A percentile compares a stretch with the other conserved stretches of the same genome.
Conservation (phyloP, 2,888 invertebrate genomes). For the Mellilla xanthometata region DNA sequence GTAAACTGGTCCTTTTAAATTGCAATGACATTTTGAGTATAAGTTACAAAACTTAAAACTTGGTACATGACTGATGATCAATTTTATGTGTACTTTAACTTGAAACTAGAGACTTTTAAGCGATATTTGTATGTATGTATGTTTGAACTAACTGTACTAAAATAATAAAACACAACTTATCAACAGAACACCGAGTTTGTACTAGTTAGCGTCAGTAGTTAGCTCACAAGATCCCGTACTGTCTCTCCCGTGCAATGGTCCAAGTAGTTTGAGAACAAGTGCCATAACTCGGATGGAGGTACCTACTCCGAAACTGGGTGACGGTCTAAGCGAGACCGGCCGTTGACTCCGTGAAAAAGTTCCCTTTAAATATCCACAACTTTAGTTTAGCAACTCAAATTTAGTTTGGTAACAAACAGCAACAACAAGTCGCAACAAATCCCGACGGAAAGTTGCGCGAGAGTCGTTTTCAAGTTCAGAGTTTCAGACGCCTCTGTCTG, state of each 20-base stretch:
- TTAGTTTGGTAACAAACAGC: conserved; percentile 80
- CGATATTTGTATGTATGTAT: no score
- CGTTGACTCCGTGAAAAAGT: conserved; percentile 83
- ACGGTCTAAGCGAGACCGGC: conserved; percentile 76
- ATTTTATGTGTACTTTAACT: no score
- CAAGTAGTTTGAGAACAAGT: conserved; percentile 81
- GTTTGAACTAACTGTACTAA: no score
- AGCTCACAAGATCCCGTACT: conserved; percentile 9
- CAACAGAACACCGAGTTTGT: no score
- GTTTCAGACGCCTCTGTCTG: conserved; percentile 35
- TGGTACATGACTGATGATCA: no score
- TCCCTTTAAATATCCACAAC: conserved; percentile 82
- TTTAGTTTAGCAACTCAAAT: conserved; percentile 82
- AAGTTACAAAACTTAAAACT: no score
- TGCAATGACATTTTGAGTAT: no score
- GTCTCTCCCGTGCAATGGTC: conserved; percentile 41
- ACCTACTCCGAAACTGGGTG: conserved; percentile 79
- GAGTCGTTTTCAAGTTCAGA: conserved; percentile 79
- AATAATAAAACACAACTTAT: no score
- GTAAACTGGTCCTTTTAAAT: no score
- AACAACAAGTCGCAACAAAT: conserved; percentile 80
- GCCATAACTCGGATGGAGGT: conserved; percentile 74
- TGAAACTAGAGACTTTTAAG: no score
- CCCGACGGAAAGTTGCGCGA: conserved; percentile 75
- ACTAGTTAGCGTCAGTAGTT: no score